These are phyloP conservation scores for Nylanderia fulva DNA, from an alignment of 1,140 invertebrate species.

Conservation along the genomic window DNA sequence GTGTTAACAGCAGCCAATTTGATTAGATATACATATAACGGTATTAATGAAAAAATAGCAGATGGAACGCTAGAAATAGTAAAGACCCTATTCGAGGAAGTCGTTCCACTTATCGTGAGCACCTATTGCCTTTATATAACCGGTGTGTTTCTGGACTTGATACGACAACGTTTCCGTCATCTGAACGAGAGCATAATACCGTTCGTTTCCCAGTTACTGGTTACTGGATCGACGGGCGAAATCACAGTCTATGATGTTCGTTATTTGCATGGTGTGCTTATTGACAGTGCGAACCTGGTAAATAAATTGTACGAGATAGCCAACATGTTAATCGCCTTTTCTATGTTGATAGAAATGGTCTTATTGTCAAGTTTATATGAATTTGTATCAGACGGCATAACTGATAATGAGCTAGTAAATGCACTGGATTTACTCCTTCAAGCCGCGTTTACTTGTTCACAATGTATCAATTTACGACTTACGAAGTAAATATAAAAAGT, in stretches of 20 bases:
- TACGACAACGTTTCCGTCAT: constrained; percentile 42
- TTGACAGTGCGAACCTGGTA: neutral
- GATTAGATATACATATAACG: neutral
- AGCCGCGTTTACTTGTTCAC: neutral
- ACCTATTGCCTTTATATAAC: neutral
- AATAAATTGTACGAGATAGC: neutral
- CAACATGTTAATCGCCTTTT: neutral
- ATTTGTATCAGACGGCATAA: neutral
- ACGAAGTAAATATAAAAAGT: constrained; percentile 13
- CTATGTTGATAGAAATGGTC: neutral
- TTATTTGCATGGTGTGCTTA: constrained; percentile 33
- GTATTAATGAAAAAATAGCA: neutral
- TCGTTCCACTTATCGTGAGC: neutral
- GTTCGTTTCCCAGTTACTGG: neutral
- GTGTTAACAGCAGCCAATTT: neutral
- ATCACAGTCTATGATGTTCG: constrained; percentile 37
- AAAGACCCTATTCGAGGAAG: neutral
- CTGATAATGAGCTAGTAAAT: neutral
- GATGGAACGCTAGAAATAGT: neutral
- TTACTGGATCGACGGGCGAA: neutral
- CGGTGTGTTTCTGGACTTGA: constrained; percentile 14
- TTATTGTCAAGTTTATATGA: neutral
- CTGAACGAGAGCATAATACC: constrained; percentile 29
- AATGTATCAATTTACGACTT: constrained; percentile 19
- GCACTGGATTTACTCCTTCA: neutral